Evolutionary conservation across 1,140 invertebrate genomes (phyloP).

Genomic region (Bradysia coprophila): DNA sequence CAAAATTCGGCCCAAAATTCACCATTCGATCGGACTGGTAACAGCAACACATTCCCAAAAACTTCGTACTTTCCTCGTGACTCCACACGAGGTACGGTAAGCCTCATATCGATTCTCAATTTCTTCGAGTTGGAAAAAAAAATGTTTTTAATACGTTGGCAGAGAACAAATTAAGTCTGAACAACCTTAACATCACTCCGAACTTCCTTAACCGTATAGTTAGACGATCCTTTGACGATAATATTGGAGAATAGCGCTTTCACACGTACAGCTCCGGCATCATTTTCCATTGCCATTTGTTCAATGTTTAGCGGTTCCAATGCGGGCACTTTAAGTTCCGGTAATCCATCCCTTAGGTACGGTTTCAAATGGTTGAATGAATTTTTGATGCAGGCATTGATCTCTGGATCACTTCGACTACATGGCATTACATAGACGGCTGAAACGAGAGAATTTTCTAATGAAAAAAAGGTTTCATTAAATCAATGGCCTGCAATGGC

Average conservation of each 20-base stretch:
- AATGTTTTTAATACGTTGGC: background rate
- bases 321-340: conserved; percentile 45
- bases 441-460: no score
- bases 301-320: conserved; percentile 52
- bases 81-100: conserved; percentile 49
- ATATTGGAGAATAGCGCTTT: conserved; percentile 50
- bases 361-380: conserved; percentile 51
- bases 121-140: conserved; percentile 24
- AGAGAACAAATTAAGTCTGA: background rate
- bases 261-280: conserved; percentile 47
- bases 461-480: no score
- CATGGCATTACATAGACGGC: conserved; percentile 55
- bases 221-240: conserved; percentile 47
- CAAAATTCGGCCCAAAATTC: conserved; percentile 60
- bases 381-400: conserved; percentile 44
- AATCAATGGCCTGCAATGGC: no score
- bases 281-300: conserved; percentile 51
- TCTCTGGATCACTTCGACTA: conserved; percentile 37
- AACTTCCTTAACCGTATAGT: conserved; percentile 39
- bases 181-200: conserved; percentile 7
- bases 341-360: conserved; percentile 44
- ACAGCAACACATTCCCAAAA: conserved; percentile 49
- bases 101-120: conserved; percentile 42
- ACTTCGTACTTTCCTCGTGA: conserved; percentile 53
- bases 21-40: conserved; percentile 53